Conservation (phyloP, 2,888 invertebrate species). For the Drosophila birchii region DNA sequence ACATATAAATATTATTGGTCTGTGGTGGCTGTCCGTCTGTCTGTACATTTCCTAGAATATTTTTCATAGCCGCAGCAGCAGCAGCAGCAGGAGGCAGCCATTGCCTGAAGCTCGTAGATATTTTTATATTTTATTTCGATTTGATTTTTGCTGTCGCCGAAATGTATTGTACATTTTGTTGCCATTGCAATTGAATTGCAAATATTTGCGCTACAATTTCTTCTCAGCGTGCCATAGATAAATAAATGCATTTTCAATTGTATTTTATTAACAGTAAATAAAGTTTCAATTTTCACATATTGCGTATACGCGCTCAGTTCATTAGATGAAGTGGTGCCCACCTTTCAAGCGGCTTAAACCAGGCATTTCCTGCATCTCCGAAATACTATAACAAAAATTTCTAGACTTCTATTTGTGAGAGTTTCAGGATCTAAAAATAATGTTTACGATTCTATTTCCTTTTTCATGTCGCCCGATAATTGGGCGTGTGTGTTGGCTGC, state of each 20-base stretch:
- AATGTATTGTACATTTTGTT: slow-evolving; percentile 38
- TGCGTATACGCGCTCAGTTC: slow-evolving; percentile 30
- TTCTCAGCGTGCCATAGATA: slow-evolving; percentile 53
- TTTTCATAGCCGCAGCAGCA: slow-evolving; percentile 11
- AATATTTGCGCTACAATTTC: slow-evolving; percentile 69
- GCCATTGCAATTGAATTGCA: slow-evolving; percentile 75
- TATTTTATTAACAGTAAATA: slow-evolving; percentile 67
- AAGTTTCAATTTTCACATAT: slow-evolving; percentile 64
- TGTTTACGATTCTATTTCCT: slow-evolving; percentile 68
- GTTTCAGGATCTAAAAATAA: slow-evolving; percentile 66
- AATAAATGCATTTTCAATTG: slow-evolving; percentile 63
- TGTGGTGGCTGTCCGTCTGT: slow-evolving; percentile 22
- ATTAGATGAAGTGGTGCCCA: slow-evolving; percentile 33
- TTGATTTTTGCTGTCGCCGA: slow-evolving; percentile 27
- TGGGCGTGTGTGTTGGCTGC: slow-evolving; percentile 51
- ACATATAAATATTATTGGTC: slow-evolving; percentile 35
- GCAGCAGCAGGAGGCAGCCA: slow-evolving; percentile 10
- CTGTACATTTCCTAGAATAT: slow-evolving; percentile 23
- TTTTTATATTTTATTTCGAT: slow-evolving; percentile 45
- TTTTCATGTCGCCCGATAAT: slow-evolving; percentile 65
- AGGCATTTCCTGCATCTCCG: neutral
- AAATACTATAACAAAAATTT: neutral
- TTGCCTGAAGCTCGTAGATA: slow-evolving; percentile 10
- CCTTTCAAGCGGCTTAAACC: slow-evolving; percentile 2
- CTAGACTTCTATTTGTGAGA: slow-evolving; percentile 27